Evolutionary conservation across 2,797 vertebrate genomes (phyloP), one percentile per base, ranked within the genome.

Genomic region (Dromococcyx pavoninus): DNA sequence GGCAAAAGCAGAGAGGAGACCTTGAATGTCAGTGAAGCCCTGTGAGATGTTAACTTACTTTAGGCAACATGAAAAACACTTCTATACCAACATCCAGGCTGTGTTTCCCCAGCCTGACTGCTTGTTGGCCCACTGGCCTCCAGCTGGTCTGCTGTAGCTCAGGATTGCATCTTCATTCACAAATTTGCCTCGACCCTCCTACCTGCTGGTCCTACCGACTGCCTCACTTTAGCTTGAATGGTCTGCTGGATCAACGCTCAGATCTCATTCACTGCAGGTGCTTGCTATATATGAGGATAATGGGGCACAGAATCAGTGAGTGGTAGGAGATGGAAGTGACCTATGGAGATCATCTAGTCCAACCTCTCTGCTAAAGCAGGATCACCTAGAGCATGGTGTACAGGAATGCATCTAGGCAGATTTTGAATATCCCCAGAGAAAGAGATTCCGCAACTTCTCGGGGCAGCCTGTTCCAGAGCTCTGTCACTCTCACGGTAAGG

Each of bases 251-350:
- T 7, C 8, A 28, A 17, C 17, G 10, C 32, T 35, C 28, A 23
- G 27, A 13, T n/a, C 16, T 50, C 13, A n/a, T 11, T 13, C 33
- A 11, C 56, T 70, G 46, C 35, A 61, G 0, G 27, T 41, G 35
- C 19, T 32, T 0, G 0, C 37, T 51, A 67, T 84, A 30, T 19
- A 24, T 9, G 11, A 46, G 22, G 23, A 23, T 48, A 24, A 44
- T 9, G 18, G 44, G 18, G 44, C 44, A 44, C 44, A 44, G 11
- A 48, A 48, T 23, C 46, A 48, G 21, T 10, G 11, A 23, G 23
- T 48, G 22, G 46, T 23, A 48, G 23, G 21, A 12, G 22, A 24
- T 48, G 46, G 22, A 48, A 11, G 11, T 46, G 22, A 48, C 22
- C 46, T 48, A 22, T 48, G 21, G 22, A 48, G 46, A 11, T 48